A percentile compares a stretch with the other conserved stretches of the same genome.
These are phyloP conservation scores for Nylanderia fulva DNA, from an alignment of 1,140 invertebrate species.

Conservation along the genomic window DNA sequence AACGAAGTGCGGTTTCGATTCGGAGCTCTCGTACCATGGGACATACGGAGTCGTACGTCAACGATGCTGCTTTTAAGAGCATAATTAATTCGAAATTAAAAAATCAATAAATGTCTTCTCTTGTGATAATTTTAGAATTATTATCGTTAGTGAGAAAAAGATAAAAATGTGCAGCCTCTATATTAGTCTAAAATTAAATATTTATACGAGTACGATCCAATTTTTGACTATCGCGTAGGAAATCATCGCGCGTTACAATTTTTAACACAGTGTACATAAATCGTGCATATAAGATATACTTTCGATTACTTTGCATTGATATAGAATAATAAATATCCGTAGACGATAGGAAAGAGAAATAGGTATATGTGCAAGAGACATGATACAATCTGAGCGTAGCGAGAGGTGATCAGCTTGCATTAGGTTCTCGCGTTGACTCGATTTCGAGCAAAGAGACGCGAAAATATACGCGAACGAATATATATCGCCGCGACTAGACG, in stretches of 20 bases:
- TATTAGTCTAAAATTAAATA: not conserved
- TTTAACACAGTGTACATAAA: not conserved
- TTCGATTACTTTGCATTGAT: slow-evolving; percentile 13
- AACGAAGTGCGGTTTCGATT: slow-evolving; percentile 57
- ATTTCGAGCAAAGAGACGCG: not conserved
- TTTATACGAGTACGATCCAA: not conserved
- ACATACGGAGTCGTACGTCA: slow-evolving; percentile 71
- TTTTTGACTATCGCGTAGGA: not conserved
- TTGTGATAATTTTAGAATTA: not conserved
- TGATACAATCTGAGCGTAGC: not conserved
- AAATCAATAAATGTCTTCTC: not conserved
- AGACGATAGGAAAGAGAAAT: not conserved
- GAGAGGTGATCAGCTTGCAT: not conserved
- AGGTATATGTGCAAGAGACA: slow-evolving; percentile 6
- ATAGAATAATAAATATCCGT: not conserved
- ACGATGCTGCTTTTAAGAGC: not conserved
- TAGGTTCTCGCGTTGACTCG: not conserved
- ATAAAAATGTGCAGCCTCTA: not conserved
- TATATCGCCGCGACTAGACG: slow-evolving; percentile 48
- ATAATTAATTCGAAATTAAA: not conserved
- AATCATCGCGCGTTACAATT: not conserved
- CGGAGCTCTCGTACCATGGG: slow-evolving; percentile 75
- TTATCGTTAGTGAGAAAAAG: not conserved
- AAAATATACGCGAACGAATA: not conserved
- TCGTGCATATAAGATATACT: slow-evolving; percentile 9